Conservation (phyloP, 2,113 vertebrate species). For the Pluvianellus socialis region DNA sequence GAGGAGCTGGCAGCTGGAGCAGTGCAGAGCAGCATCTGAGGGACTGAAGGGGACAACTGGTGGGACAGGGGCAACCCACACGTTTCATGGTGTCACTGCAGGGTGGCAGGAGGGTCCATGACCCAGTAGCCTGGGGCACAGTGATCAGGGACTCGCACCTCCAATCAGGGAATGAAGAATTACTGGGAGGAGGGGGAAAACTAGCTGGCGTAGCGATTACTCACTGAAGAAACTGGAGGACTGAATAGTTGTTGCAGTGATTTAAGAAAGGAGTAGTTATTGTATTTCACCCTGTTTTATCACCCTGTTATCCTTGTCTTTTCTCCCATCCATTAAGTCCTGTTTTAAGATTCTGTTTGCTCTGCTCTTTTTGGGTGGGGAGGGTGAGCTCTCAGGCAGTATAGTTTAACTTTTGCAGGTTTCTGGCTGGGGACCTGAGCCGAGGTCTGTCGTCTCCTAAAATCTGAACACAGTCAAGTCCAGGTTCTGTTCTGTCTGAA, state of each 20-base stretch:
- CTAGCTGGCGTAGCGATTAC: not conserved
- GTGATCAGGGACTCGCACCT: not conserved
- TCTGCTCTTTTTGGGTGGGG: not conserved
- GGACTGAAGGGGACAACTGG: not conserved
- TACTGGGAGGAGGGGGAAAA: not conserved
- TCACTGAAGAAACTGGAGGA: not conserved
- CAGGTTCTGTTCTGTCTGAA: not conserved
- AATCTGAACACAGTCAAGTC: not conserved
- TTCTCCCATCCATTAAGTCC: not conserved
- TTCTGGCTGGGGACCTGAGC: not conserved
- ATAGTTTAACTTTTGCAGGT: not conserved
- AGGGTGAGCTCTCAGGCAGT: not conserved
- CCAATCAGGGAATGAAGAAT: not conserved
- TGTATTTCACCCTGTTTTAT: not conserved
- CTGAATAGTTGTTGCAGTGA: not conserved
- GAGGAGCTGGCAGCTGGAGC: not conserved
- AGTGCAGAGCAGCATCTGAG: not conserved
- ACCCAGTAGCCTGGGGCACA: not conserved
- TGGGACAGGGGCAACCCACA: not conserved
- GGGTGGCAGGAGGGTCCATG: not conserved
- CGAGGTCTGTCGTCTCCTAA: not conserved
- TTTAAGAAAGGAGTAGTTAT: not conserved
- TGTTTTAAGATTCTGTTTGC: not conserved
- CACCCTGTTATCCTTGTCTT: not conserved
- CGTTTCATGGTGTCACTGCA: fast-evolving